These are phyloP conservation scores for Drosophila tristis DNA, from an alignment of 1,140 invertebrate species.

Conservation along the genomic window DNA sequence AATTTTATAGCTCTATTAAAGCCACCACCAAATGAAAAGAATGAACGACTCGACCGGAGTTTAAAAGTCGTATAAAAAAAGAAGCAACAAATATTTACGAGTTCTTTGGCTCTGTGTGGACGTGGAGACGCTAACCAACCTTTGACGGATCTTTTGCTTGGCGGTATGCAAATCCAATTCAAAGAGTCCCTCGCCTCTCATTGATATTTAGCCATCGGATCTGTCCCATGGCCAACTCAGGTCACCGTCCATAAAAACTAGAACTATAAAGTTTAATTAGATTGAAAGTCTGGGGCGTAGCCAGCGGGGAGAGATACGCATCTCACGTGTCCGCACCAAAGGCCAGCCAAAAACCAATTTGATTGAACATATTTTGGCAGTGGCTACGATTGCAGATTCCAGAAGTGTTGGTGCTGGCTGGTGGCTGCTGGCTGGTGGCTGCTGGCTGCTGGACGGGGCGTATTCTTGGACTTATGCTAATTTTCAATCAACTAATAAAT, in stretches of 20 bases:
- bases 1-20: conserved; percentile 74
- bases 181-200: conserved; percentile 1
- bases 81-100: conserved; percentile 51
- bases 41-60: conserved; percentile 19
- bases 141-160: conserved; percentile 40
- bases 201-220: conserved; percentile 39
- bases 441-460: background rate
- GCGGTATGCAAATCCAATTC: conserved; percentile 35
- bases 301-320: conserved; percentile 15
- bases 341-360: background rate
- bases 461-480: conserved; percentile 33
- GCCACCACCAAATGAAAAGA: background rate
- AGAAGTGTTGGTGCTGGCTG: no score
- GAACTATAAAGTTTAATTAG: conserved; percentile 76
- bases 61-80: conserved; percentile 26
- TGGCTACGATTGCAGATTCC: background rate
- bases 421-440: no score
- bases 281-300: conserved; percentile 32
- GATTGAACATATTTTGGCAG: background rate
- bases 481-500: conserved; percentile 31
- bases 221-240: conserved; percentile 31
- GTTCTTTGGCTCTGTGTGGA: conserved; percentile 38
- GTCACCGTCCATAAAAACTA: conserved; percentile 54
- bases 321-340: conserved; percentile 9
- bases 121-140: conserved; percentile 9